Evolutionary conservation across 1,140 invertebrate species (phyloP), one percentile per base, ranked within the genome.

Genomic region (Ladona fulva): DNA sequence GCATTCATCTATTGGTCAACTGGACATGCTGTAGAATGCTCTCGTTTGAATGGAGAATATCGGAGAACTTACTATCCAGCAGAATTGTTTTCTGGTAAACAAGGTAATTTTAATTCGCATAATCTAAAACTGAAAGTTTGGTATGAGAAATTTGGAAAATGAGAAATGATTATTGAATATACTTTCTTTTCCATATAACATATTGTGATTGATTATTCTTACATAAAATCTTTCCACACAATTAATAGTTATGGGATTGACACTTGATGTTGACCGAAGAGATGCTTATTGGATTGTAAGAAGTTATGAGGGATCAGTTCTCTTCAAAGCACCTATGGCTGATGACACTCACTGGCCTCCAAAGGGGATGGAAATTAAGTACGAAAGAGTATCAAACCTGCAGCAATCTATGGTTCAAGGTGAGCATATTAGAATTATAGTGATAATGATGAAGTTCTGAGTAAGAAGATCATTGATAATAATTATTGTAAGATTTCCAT

Each of bases 1-100:
- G 95, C 93, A 0, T 91, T 92, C 80, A 86, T 98, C 24, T 96
- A 97, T 82, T 98, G 95, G 92, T 93, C 93, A 11, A 97, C 95
- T 0, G 90, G 90, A 0, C 90, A 94, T 79, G 91, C 92, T 0
- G 89, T 98, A 0, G 92, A 95, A 85, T 91, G 92, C 44, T 90
- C 93, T 0, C 86, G 90, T 73, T 85, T 96, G 0, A 95, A 95
- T 84, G 95, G 93, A 0, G 91, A 91, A 80, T 90, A 94, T 77
- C 89, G 90, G 80, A 87, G 90, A 74, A 88, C 89, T 52, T 93
- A 95, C 82, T 92, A 93, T 84, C 88, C 89, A 74, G 89, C 92
- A 59, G 89, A 91, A 80, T 87, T 92, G 74, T 95, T 94, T 83
- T 91, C 91, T 81, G 93, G 92, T 0, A 93, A 92, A 83, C 91